These are phyloP conservation scores for Beaufortia kweichowensis DNA, from an alignment of 2,113 vertebrate genomes.

Conservation along the genomic window DNA sequence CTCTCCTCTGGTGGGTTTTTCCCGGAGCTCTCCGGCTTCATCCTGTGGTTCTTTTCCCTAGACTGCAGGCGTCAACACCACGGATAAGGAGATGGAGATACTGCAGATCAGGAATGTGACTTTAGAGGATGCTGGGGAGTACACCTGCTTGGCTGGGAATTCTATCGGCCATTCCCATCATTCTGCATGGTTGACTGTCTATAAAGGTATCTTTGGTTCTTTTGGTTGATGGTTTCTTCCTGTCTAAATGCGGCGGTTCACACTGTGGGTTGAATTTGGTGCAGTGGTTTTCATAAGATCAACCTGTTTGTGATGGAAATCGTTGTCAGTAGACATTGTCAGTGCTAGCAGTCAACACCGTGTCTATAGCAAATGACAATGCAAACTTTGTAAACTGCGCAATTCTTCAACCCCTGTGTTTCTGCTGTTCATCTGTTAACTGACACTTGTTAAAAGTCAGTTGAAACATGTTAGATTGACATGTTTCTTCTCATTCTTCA, in stretches of 20 bases:
- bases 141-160: conserved; percentile 99
- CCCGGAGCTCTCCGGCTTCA: conserved; percentile 62
- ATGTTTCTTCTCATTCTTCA: conserved; percentile 10
- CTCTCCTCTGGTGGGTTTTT: conserved; percentile 69
- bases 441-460: conserved; percentile 6
- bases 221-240: conserved; percentile 23
- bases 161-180: conserved; percentile 99
- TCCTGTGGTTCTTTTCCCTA: conserved; percentile 83
- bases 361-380: neutral
- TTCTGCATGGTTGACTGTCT: conserved; percentile 99
- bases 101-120: conserved; percentile 98
- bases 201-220: conserved; percentile 89
- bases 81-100: conserved; percentile 99
- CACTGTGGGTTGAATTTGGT: conserved; percentile 13
- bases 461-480: conserved; percentile 17
- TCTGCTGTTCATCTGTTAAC: conserved; percentile 44
- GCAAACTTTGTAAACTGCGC: conserved; percentile 13
- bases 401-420: conserved; percentile 38
- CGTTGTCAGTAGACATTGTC: neutral
- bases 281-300: neutral
- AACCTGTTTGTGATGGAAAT: neutral
- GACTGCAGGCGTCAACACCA: conserved; percentile 99
- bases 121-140: conserved; percentile 98
- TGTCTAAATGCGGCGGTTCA: conserved; percentile 18
- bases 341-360: neutral